Conservation (phyloP, 2,797 vertebrate species). For the Sebastes kiyomatsui region DNA sequence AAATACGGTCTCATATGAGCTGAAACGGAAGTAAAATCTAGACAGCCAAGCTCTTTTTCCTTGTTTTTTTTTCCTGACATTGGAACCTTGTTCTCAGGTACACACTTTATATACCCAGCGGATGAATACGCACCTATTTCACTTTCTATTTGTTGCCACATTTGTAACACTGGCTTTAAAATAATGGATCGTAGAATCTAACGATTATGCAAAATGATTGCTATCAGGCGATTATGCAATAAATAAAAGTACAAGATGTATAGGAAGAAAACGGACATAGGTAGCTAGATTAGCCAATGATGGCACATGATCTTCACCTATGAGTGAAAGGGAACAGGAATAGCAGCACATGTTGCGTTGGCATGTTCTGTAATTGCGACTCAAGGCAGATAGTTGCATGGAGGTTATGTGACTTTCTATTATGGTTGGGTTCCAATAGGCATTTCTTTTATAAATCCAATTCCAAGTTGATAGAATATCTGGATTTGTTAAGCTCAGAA, state of each 20-base stretch:
- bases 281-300: no score
- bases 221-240: background rate
- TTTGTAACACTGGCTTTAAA: background rate
- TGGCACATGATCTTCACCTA: background rate
- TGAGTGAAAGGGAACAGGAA: background rate
- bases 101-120: background rate
- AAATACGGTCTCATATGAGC: background rate
- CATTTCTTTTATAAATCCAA: background rate
- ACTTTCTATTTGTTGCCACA: background rate
- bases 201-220: background rate
- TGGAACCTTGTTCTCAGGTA: background rate
- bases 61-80: background rate
- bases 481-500: background rate
- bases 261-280: background rate
- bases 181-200: background rate
- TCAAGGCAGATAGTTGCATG: background rate
- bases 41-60: background rate
- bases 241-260: background rate
- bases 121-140: no score
- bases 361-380: background rate
- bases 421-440: background rate
- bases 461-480: background rate
- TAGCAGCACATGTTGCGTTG: background rate
- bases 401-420: background rate
- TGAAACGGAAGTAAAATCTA: background rate